Evolutionary conservation across 2,113 vertebrate genomes (phyloP).

Genomic region (Colius striatus): DNA sequence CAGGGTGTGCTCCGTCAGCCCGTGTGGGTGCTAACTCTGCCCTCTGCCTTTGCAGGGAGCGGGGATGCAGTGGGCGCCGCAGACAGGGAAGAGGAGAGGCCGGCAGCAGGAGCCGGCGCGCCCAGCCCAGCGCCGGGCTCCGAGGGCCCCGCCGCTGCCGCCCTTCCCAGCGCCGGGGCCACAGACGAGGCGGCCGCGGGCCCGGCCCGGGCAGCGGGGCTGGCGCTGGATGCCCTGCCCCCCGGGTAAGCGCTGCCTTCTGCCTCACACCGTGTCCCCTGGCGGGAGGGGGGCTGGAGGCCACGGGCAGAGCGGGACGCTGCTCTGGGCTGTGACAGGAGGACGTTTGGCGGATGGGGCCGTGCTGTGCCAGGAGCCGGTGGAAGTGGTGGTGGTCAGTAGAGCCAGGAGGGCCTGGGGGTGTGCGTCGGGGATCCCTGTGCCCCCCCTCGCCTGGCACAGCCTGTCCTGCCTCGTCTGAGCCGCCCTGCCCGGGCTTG

Average conservation of each 20-base stretch:
- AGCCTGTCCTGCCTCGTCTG: not conserved
- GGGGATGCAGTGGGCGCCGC: conserved; percentile 73
- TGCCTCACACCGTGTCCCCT: not conserved
- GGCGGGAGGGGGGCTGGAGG: not conserved
- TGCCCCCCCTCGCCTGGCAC: not conserved
- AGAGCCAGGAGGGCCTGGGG: not conserved
- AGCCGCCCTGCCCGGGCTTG: not conserved
- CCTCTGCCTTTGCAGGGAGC: conserved; percentile 77
- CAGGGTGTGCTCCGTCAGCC: not conserved
- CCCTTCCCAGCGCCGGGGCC: conserved; percentile 41
- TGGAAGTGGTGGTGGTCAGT: not conserved
- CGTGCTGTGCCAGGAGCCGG: not conserved
- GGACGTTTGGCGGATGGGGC: not conserved
- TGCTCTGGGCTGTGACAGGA: not conserved
- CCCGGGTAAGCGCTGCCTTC: conserved; percentile 81
- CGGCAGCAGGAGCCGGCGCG: not conserved
- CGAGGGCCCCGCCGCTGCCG: conserved; percentile 17
- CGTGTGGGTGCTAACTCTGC: not conserved
- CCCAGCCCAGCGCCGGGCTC: not conserved
- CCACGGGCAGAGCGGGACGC: not conserved
- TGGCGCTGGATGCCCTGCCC: conserved; percentile 83
- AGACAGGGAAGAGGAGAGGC: conserved; percentile 68
- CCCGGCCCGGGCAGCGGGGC: conserved; percentile 46
- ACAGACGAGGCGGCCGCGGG: conserved; percentile 51
- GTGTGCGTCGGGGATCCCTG: accelerated